Evolutionary conservation across 2,888 invertebrate genomes (phyloP).

Genomic region (Conops quadrifasciatus): DNA sequence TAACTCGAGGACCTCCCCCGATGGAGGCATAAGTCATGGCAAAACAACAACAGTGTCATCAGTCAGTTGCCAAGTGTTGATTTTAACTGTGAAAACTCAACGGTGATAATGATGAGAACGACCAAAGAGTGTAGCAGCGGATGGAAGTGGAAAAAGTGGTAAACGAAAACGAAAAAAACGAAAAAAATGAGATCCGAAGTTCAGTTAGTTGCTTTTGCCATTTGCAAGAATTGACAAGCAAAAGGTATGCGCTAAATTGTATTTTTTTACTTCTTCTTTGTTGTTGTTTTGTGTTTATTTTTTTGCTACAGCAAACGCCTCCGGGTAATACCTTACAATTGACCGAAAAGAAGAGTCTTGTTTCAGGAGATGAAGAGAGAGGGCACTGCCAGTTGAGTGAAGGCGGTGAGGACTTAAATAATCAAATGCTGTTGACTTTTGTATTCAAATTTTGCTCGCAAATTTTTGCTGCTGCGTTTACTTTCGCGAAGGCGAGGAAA

Average conservation of each 20-base stretch:
- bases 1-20: constrained; percentile 18
- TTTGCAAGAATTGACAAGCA: constrained; percentile 19
- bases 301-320: background rate
- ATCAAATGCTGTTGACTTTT: constrained; percentile 29
- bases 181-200: constrained; percentile 13
- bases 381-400: too few relatives aligned
- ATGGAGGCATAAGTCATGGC: too few relatives aligned
- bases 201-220: background rate
- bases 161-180: too few relatives aligned
- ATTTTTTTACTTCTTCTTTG: background rate
- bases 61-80: background rate
- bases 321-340: background rate
- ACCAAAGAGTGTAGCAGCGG: background rate
- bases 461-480: background rate
- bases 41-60: too few relatives aligned
- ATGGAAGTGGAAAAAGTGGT: too few relatives aligned
- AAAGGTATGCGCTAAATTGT: constrained; percentile 9
- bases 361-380: background rate
- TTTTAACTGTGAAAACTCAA: constrained; percentile 20
- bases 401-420: constrained; percentile 11
- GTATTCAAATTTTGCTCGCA: constrained; percentile 22
- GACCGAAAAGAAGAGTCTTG: background rate
- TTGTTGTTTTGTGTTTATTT: too few relatives aligned
- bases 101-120: background rate
- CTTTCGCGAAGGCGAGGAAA: constrained; percentile 2